Evolutionary conservation across 1,140 invertebrate genomes (phyloP).

Genomic region (Drosophila sulfurigaster): DNA sequence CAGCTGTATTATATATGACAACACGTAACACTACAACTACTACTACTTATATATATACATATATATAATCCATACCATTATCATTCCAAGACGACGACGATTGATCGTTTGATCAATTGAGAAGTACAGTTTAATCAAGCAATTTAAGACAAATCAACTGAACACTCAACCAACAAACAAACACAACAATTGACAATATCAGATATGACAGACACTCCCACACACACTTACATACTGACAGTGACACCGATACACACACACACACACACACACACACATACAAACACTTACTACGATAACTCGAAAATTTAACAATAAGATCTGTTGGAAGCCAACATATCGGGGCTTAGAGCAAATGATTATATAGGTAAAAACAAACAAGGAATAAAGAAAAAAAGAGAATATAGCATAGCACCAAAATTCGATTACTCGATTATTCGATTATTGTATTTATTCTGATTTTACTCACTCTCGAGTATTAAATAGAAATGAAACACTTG

Average conservation of each 20-base stretch:
- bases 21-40: slow-evolving; percentile 37
- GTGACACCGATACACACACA: slow-evolving; percentile 21
- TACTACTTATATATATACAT: slow-evolving; percentile 26
- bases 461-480: slow-evolving; percentile 54
- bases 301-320: slow-evolving; percentile 18
- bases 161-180: slow-evolving; percentile 31
- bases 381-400: not conserved
- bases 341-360: slow-evolving; percentile 32
- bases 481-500: slow-evolving; percentile 63
- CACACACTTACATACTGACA: slow-evolving; percentile 26
- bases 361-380: slow-evolving; percentile 7
- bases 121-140: slow-evolving; percentile 59
- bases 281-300: slow-evolving; percentile 25
- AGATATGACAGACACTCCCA: slow-evolving; percentile 39
- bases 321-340: slow-evolving; percentile 72
- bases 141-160: slow-evolving; percentile 76
- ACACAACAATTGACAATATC: slow-evolving; percentile 73
- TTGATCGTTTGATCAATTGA: not conserved
- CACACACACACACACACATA: slow-evolving; percentile 29
- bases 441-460: slow-evolving; percentile 29
- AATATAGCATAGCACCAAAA: slow-evolving; percentile 23
- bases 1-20: slow-evolving; percentile 73
- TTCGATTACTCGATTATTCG: slow-evolving; percentile 3
- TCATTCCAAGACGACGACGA: slow-evolving; percentile 26
- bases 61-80: slow-evolving; percentile 34